Percentiles rank a stretch among this genome's conserved stretches.
These are phyloP conservation scores for Threskiornis aethiopicus DNA, from an alignment of 2,797 vertebrate genomes.

Conservation along the genomic window DNA sequence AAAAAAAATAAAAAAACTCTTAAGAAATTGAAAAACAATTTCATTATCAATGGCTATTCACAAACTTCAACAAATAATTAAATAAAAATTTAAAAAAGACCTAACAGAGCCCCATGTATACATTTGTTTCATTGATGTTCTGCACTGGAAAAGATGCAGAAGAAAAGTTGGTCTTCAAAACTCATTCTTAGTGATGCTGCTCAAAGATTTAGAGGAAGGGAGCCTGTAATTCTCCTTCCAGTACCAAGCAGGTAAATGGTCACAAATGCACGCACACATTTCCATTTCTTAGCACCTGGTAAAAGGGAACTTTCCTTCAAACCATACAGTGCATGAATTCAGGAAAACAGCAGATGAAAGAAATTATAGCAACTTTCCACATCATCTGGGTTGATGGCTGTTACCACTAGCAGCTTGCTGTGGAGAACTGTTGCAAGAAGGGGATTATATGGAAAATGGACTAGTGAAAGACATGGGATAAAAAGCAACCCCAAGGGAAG, in stretches of 20 bases:
- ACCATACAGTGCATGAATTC: neutral
- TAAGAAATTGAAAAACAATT: neutral
- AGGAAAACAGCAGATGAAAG: constrained; percentile 37
- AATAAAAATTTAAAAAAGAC: neutral
- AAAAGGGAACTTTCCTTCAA: neutral
- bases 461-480: constrained; percentile 3
- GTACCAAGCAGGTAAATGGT: neutral
- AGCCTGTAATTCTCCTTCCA: neutral
- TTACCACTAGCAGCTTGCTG: neutral
- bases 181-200: neutral
- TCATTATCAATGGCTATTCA: neutral
- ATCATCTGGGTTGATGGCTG: neutral
- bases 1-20: neutral
- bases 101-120: neutral
- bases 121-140: neutral
- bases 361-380: constrained; percentile 53
- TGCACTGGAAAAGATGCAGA: neutral
- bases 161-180: neutral
- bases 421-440: neutral
- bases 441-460: neutral
- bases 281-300: constrained; percentile 27
- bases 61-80: neutral
- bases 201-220: neutral
- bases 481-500: neutral
- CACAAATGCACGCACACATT: neutral